Percentiles rank a stretch among this genome's conserved stretches.
phyloP scores from a whole-genome alignment of 2,797 vertebrate species.

The Simalia tracyae region DNA sequence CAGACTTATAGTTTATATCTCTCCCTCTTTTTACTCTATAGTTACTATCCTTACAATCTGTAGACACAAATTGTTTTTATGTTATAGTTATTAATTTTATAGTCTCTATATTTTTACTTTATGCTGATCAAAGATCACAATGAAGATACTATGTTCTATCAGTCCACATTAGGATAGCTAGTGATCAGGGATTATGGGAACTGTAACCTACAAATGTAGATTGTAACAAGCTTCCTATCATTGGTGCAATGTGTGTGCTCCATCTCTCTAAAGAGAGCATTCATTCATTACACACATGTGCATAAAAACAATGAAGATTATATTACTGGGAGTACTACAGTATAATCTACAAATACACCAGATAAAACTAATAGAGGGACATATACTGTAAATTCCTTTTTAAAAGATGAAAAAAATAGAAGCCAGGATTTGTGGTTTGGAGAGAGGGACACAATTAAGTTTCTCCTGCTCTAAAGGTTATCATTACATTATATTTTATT shows the following conservation, averaged over 20 bases:
- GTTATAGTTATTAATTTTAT: not conserved
- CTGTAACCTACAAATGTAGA: not conserved
- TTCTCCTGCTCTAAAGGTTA: not conserved
- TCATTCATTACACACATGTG: not conserved
- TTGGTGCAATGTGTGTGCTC: not conserved
- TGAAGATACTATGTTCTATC: not conserved
- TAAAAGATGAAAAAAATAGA: not conserved
- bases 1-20: not conserved
- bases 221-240: not conserved
- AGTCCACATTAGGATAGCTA: not conserved
- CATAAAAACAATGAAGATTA: not conserved
- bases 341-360: fast-evolving
- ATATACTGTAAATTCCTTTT: not conserved
- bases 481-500: not conserved
- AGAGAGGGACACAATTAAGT: not conserved
- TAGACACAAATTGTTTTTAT: not conserved
- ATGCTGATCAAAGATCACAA: not conserved
- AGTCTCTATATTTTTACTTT: not conserved
- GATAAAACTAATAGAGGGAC: not conserved
- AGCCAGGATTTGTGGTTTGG: not conserved
- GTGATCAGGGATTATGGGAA: not conserved
- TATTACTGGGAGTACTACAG: not conserved
- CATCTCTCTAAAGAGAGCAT: not conserved
- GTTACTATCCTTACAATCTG: not conserved
- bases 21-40: not conserved